Evolutionary conservation across 1,140 invertebrate species (phyloP).

Genomic region (Coptotermes formosanus): DNA sequence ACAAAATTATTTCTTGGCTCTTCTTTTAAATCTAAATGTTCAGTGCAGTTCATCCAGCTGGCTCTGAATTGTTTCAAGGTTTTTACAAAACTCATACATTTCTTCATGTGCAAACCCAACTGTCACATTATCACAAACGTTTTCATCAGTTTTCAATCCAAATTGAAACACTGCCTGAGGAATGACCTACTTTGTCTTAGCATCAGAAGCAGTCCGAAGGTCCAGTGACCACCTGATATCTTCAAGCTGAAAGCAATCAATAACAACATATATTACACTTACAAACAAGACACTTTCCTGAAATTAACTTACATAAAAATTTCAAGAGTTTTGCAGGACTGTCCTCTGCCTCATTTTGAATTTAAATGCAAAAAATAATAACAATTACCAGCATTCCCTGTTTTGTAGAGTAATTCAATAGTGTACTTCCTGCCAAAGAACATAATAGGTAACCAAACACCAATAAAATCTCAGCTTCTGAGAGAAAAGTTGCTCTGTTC

Average conservation of each 20-base stretch:
- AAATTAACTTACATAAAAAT: too few relatives aligned
- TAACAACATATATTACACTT: neutral
- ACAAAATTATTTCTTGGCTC: too few relatives aligned
- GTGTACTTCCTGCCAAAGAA: too few relatives aligned
- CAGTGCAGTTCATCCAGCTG: slow-evolving; percentile 23
- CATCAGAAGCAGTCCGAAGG: slow-evolving; percentile 24
- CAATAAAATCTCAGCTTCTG: too few relatives aligned
- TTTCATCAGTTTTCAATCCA: slow-evolving; percentile 20
- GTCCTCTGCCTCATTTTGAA: too few relatives aligned
- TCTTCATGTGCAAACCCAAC: slow-evolving; percentile 23
- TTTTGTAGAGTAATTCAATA: too few relatives aligned
- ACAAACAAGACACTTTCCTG: too few relatives aligned
- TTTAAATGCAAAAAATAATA: too few relatives aligned
- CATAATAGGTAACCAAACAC: too few relatives aligned
- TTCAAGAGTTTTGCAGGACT: too few relatives aligned
- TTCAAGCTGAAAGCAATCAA: slow-evolving; percentile 32
- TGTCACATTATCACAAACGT: neutral
- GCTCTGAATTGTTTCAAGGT: slow-evolving; percentile 27
- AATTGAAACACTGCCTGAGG: slow-evolving; percentile 27
- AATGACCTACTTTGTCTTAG: slow-evolving; percentile 4
- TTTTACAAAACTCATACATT: slow-evolving; percentile 24
- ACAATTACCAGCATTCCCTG: too few relatives aligned
- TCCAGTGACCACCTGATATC: slow-evolving; percentile 35
- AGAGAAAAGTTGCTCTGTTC: too few relatives aligned
- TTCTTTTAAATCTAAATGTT: neutral